A percentile compares a stretch with the other conserved stretches of the same genome.
Evolutionary conservation across 2,888 invertebrate species (phyloP).

Genomic region (Nomada goodeniana): DNA sequence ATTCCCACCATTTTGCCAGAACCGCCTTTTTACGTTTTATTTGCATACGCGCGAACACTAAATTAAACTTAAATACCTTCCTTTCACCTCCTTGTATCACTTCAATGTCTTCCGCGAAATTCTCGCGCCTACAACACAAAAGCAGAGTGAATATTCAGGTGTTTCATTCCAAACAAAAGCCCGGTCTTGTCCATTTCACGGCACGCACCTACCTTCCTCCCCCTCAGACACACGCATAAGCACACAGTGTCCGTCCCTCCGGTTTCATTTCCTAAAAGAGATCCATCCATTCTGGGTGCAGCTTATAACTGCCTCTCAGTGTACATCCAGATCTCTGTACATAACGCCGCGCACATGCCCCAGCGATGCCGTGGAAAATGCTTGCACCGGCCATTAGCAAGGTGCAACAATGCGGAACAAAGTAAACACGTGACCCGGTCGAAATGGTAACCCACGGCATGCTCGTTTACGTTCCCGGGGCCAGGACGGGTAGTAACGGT

Average conservation of each 20-base stretch:
- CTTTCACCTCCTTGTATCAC: too few species aligned
- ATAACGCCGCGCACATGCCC: slow-evolving; percentile 19
- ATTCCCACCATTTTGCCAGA: too few species aligned
- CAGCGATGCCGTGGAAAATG: slow-evolving; percentile 66
- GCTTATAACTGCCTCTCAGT: slow-evolving; percentile 34
- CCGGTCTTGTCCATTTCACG: background rate
- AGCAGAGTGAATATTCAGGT: background rate
- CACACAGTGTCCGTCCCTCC: background rate
- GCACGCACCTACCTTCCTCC: background rate
- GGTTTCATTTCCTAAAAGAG: slow-evolving; percentile 14
- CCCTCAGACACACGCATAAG: background rate
- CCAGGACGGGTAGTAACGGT: slow-evolving; percentile 32
- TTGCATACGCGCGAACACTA: too few species aligned
- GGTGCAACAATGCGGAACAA: slow-evolving; percentile 81
- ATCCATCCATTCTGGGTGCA: slow-evolving; percentile 13
- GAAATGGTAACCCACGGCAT: slow-evolving; percentile 72
- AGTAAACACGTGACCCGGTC: slow-evolving; percentile 78
- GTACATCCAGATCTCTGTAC: background rate
- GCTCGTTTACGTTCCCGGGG: slow-evolving; percentile 62
- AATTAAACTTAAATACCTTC: too few species aligned
- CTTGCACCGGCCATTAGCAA: slow-evolving; percentile 77
- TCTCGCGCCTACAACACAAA: too few species aligned
- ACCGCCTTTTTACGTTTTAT: too few species aligned
- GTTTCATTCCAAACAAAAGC: background rate
- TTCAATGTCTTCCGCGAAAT: too few species aligned